phyloP scores from a whole-genome alignment of 2,797 vertebrate genomes.

The Iguana delicatissima region DNA sequence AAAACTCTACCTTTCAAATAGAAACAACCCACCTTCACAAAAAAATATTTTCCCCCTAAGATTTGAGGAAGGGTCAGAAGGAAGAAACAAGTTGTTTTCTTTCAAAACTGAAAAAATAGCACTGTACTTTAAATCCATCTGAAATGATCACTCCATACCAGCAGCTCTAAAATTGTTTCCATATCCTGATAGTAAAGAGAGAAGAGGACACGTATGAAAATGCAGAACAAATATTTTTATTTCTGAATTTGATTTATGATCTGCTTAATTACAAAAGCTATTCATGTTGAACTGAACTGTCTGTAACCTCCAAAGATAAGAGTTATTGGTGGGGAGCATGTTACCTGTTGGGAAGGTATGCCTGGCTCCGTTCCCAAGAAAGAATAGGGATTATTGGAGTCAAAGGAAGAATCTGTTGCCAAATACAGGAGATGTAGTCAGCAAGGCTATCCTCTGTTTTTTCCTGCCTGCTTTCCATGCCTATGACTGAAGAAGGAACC shows the following conservation, averaged over 20 bases:
- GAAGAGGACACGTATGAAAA: conserved; percentile 41
- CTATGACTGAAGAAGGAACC: no score
- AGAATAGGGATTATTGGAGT: neutral
- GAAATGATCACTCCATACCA: neutral
- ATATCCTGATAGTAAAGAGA: conserved; percentile 62
- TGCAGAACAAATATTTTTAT: conserved; percentile 46
- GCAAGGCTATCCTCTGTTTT: conserved; percentile 4
- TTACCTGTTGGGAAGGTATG: neutral
- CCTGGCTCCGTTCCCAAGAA: neutral
- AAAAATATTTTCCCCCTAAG: no score
- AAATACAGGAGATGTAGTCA: neutral
- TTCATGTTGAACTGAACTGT: neutral
- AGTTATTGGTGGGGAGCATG: neutral
- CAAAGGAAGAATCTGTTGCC: conserved; percentile 11
- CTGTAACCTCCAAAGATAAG: conserved; percentile 28
- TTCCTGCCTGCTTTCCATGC: no score
- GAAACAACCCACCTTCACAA: neutral
- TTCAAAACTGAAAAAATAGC: neutral
- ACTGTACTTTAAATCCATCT: neutral
- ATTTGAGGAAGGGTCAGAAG: neutral
- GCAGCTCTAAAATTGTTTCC: neutral
- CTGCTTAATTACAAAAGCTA: neutral
- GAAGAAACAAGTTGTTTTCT: neutral
- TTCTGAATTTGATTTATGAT: conserved; percentile 37
- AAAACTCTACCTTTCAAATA: neutral